Percentiles rank a stretch among this genome's conserved stretches.
phyloP scores from a whole-genome alignment of 2,888 invertebrate genomes.

The Cabera pusaria region DNA sequence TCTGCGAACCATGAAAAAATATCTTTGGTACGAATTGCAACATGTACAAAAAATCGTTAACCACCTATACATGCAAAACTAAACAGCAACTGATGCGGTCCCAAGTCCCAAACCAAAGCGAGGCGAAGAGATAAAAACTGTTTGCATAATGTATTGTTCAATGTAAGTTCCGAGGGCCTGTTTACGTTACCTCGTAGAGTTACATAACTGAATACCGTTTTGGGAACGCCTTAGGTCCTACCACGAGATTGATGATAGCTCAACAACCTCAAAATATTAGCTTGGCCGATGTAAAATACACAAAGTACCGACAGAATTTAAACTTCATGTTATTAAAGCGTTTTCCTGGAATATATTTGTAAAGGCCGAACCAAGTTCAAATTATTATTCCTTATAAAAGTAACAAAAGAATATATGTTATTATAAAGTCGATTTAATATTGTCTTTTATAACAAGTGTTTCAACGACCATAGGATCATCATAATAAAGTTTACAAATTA shows the following conservation, averaged over 20 bases:
- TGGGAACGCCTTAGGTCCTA: slow-evolving; percentile 31
- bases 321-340: neutral
- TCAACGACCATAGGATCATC: too few relatives aligned
- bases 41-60: slow-evolving; percentile 39
- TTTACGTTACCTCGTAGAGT: slow-evolving; percentile 48
- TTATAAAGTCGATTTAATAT: too few relatives aligned
- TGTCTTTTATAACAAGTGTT: too few relatives aligned
- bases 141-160: slow-evolving; percentile 61
- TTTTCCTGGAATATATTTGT: slow-evolving; percentile 20
- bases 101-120: slow-evolving; percentile 46
- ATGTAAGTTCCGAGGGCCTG: slow-evolving; percentile 40
- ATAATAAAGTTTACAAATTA: too few relatives aligned
- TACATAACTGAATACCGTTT: slow-evolving; percentile 57
- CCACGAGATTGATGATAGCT: slow-evolving; percentile 39
- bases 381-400: slow-evolving; percentile 8
- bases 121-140: slow-evolving; percentile 54
- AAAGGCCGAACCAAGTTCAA: slow-evolving; percentile 19
- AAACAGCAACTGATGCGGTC: slow-evolving; percentile 44
- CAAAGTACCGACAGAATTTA: slow-evolving; percentile 1
- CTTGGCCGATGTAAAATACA: slow-evolving; percentile 3
- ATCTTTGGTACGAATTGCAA: too few relatives aligned
- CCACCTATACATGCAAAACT: slow-evolving; percentile 54
- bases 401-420: slow-evolving; percentile 19
- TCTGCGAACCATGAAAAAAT: too few relatives aligned
- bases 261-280: slow-evolving; percentile 14